These are phyloP conservation scores for Drosophila neoperkinsi DNA, from an alignment of 2,888 invertebrate genomes.

Conservation along the genomic window DNA sequence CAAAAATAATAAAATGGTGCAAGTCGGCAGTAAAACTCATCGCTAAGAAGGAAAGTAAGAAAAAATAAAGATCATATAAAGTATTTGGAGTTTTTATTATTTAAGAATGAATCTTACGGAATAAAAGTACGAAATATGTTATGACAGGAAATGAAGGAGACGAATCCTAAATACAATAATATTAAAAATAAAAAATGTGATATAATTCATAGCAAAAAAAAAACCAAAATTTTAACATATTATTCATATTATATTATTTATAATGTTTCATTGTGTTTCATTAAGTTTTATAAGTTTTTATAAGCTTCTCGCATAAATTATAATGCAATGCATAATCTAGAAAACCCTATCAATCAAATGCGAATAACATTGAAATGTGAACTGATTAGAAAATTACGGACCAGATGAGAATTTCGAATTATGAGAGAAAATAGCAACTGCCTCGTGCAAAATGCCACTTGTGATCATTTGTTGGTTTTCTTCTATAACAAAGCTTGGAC, in stretches of 20 bases:
- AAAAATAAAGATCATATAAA: constrained; percentile 16
- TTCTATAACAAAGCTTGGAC: not conserved
- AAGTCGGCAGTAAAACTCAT: constrained; percentile 28
- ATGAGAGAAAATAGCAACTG: constrained; percentile 12
- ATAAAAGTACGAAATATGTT: constrained; percentile 18
- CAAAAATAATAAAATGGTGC: constrained; percentile 34
- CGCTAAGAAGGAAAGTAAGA: constrained; percentile 14
- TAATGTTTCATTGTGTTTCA: not conserved
- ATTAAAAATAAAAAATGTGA: too few relatives aligned
- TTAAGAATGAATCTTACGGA: too few relatives aligned
- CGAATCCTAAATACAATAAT: constrained; percentile 6
- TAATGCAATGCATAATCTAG: not conserved
- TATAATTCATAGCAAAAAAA: not conserved
- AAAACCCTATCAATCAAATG: not conserved
- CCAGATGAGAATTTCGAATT: not conserved
- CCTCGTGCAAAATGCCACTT: constrained; percentile 7
- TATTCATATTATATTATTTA: not conserved
- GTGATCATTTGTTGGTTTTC: constrained; percentile 16
- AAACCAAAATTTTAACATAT: not conserved
- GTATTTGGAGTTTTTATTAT: constrained; percentile 30
- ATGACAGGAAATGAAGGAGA: constrained; percentile 5
- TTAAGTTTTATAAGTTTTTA: too few relatives aligned
- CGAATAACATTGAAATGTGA: not conserved
- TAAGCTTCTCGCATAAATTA: not conserved
- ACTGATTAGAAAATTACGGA: not conserved